Evolutionary conservation across 23 tunicate genomes (phyloP).

Genomic region (Halocynthia roretzi): DNA sequence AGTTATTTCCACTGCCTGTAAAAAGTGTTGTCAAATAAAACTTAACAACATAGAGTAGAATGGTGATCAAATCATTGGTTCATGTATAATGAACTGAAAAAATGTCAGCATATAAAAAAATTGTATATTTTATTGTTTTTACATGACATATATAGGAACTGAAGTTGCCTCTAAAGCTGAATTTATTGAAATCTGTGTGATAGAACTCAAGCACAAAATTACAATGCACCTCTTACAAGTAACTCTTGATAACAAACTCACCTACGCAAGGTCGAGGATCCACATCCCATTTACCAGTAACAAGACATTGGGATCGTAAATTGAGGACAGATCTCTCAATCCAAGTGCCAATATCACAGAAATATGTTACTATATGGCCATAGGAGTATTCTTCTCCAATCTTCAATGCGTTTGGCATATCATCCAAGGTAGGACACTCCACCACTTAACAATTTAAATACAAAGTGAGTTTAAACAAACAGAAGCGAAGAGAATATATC

Average conservation of each 20-base stretch:
- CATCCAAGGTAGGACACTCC: slow-evolving; percentile 21
- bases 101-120: too few species aligned
- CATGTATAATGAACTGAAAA: too few species aligned
- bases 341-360: slow-evolving; percentile 49
- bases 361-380: slow-evolving; percentile 6
- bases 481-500: background rate
- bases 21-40: too few species aligned
- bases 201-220: too few species aligned
- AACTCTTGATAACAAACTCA: background rate
- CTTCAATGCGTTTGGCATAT: slow-evolving; percentile 10
- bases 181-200: too few species aligned
- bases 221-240: too few species aligned
- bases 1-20: too few species aligned
- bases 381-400: slow-evolving; percentile 24
- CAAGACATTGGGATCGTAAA: slow-evolving; percentile 17
- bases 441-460: slow-evolving; percentile 22
- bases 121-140: too few species aligned
- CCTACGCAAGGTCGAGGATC: slow-evolving; percentile 13
- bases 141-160: too few species aligned
- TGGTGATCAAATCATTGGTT: too few species aligned
- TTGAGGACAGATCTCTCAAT: slow-evolving; percentile 26
- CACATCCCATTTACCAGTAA: slow-evolving; percentile 35
- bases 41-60: too few species aligned
- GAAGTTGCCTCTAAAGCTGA: too few species aligned
- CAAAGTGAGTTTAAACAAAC: background rate